A percentile compares a stretch with the other conserved stretches of the same genome.
Evolutionary conservation across 2,888 invertebrate species (phyloP).

Genomic region (Altica lythri): DNA sequence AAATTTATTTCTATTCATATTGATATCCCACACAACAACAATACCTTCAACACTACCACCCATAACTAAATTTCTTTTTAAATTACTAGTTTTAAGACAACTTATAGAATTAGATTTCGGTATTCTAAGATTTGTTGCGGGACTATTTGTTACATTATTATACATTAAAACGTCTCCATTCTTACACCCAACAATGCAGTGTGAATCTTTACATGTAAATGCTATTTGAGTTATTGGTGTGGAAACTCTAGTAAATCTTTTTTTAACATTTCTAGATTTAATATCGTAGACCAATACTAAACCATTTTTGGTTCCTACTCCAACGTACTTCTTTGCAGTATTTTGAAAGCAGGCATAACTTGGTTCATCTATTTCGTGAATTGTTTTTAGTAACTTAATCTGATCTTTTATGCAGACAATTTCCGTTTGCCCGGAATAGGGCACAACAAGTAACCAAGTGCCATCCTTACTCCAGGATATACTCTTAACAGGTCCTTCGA

Average conservation of each 20-base stretch:
- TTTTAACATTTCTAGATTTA: constrained; percentile 48
- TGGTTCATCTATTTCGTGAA: constrained; percentile 50
- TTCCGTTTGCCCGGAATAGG: constrained; percentile 50
- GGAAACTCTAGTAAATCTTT: constrained; percentile 46
- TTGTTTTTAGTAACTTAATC: constrained; percentile 48
- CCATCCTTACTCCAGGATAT: constrained; percentile 56
- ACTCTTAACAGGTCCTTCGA: constrained; percentile 47
- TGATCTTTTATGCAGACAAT: constrained; percentile 52
- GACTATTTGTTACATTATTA: constrained; percentile 46
- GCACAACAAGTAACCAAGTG: constrained; percentile 53
- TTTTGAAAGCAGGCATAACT: constrained; percentile 54
- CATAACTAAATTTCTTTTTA: constrained; percentile 49
- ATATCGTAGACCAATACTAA: constrained; percentile 53
- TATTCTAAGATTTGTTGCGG: constrained; percentile 47
- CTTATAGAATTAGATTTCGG: constrained; percentile 51
- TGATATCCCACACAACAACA: constrained; percentile 54
- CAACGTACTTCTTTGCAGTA: constrained; percentile 50
- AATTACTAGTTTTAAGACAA: constrained; percentile 48
- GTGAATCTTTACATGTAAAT: constrained; percentile 51
- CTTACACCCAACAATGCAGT: constrained; percentile 50
- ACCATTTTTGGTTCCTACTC: constrained; percentile 50
- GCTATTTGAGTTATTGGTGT: constrained; percentile 48
- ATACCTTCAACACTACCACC: constrained; percentile 54
- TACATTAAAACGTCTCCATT: constrained; percentile 52
- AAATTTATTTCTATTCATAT: constrained; percentile 47